Conservation (phyloP, 1,140 invertebrate species). For the Holotrichia oblita region DNA sequence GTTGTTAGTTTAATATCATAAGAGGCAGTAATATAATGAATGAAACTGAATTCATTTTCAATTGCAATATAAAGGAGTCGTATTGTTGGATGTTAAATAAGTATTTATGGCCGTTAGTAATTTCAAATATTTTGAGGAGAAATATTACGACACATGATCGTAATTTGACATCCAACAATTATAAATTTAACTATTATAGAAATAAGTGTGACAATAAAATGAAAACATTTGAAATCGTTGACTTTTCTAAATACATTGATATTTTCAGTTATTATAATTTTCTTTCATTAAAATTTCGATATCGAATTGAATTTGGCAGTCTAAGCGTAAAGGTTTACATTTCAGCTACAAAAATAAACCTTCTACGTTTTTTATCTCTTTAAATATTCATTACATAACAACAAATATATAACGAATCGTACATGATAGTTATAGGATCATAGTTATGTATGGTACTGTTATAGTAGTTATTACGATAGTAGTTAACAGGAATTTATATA, state of each 20-base stretch:
- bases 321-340: slow-evolving; percentile 12
- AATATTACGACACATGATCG: background rate
- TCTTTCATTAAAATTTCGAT: slow-evolving; percentile 5
- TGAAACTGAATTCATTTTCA: background rate
- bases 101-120: background rate
- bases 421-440: background rate
- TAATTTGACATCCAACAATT: background rate
- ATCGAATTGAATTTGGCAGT: slow-evolving; percentile 16
- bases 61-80: background rate
- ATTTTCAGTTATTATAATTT: background rate
- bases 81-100: background rate
- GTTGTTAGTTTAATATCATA: background rate
- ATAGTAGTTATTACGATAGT: background rate
- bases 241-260: background rate
- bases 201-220: background rate
- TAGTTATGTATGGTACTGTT: background rate
- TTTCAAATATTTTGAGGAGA: background rate
- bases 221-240: background rate
- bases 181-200: background rate
- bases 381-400: background rate
- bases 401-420: background rate
- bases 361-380: background rate
- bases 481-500: background rate
- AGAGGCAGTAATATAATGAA: background rate
- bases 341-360: slow-evolving; percentile 22